Evolutionary conservation across 1,140 invertebrate species (phyloP), one percentile per base, ranked within the genome.

Genomic region (Heliconius melpomene): DNA sequence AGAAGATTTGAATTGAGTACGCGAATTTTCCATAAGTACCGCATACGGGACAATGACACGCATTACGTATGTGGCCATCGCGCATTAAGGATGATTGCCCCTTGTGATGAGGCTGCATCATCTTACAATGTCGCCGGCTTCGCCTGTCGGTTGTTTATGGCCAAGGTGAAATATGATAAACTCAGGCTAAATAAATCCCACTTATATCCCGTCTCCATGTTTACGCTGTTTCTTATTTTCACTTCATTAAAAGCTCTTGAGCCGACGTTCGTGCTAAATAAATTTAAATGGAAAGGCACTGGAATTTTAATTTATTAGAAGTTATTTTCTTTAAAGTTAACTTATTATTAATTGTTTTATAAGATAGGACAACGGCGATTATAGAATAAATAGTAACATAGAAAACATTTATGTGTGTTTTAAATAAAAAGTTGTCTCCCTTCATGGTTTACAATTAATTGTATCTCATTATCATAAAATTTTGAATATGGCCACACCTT

Each of bases 11-110:
- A 93, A 92, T 92, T 90, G 90, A 91, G 91, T 92, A 92, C 89
- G 92, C 92, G 93, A 94, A 93, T 93, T 93, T 94, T 93, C 92
- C 91, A 93, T 94, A 94, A 94, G 92, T 93, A 94, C 91, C 90
- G 86, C 89, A 92, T 86, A 87, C 92, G 93, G 93, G 91, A 93
- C 93, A 93, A 93, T 94, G 93, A 93, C 93, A 92, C 91, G 93
- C 89, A 93, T 94, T 93, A 94, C 92, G 90, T 93, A 93, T 93
- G 92, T 93, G 92, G 88, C 88, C 90, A 89, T 90, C 88, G 93
- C 88, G 87, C 90, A 93, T 93, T 93, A 93, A 92, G 90, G 89
- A 93, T 93, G 92, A 94, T 94, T 93, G 92, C 90, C 90, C 87
- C 90, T 93, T 92, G 91, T 94, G 93, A 94, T 93, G 92, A 93